A percentile compares a stretch with the other conserved stretches of the same genome.
Evolutionary conservation across 2,797 vertebrate species (phyloP).

Genomic region (Meda fulgida): DNA sequence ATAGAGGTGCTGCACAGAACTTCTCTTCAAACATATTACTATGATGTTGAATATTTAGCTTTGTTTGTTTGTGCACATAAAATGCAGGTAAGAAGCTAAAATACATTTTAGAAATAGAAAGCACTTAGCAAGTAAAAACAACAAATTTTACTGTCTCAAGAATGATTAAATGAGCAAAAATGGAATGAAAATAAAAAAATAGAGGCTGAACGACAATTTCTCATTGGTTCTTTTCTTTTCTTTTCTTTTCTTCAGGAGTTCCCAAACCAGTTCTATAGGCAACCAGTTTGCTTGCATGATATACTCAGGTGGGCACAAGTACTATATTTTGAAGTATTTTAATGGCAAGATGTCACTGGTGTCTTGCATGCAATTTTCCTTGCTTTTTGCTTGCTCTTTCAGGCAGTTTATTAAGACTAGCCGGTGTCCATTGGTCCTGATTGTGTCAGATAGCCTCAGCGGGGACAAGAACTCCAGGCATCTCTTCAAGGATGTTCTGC

Average conservation of each 20-base stretch:
- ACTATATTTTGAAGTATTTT: not conserved
- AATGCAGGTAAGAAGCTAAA: not conserved
- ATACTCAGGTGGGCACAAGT: conserved; percentile 85
- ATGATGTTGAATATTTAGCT: not conserved
- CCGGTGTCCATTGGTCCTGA: conserved; percentile 86
- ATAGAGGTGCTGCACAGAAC: conserved; percentile 83
- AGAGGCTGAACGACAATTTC: not conserved
- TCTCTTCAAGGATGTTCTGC: conserved; percentile 85
- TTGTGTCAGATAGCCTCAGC: conserved; percentile 89
- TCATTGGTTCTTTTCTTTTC: conserved; percentile 45
- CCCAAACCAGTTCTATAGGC: conserved; percentile 94
- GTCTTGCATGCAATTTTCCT: not conserved
- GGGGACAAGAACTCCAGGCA: conserved; percentile 84
- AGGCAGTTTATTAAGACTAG: conserved; percentile 84
- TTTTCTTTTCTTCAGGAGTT: conserved; percentile 86
- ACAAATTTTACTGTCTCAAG: not conserved
- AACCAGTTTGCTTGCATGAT: conserved; percentile 85
- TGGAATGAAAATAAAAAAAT: not conserved
- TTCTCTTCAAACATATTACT: not conserved
- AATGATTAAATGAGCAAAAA: not conserved
- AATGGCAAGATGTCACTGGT: not conserved
- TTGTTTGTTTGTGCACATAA: not conserved
- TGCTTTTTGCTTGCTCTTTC: conserved; percentile 40
- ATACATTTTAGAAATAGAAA: not conserved
- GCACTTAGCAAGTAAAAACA: not conserved